Evolutionary conservation across 2,888 invertebrate genomes (phyloP).

Genomic region (Nineta flava): DNA sequence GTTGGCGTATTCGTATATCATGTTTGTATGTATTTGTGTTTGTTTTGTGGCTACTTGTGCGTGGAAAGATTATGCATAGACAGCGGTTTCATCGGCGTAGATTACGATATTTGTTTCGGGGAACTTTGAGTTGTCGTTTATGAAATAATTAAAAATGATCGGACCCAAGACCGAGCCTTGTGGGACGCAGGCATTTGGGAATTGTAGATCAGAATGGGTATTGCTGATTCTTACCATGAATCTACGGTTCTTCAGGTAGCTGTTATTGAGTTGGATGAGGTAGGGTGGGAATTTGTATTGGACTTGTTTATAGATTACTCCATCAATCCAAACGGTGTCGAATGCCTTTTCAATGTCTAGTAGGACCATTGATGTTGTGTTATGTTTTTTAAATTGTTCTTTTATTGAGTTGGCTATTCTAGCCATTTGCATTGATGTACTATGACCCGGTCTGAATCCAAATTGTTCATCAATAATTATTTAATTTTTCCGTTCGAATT

Average conservation of each 20-base stretch:
- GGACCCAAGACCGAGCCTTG: constrained; percentile 12
- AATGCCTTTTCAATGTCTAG: constrained; percentile 22
- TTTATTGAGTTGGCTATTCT: constrained; percentile 16
- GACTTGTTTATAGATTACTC: constrained; percentile 18
- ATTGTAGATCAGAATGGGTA: constrained; percentile 8
- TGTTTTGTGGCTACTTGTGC: constrained; percentile 9
- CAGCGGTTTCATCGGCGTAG: constrained; percentile 15
- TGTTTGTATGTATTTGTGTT: too few species aligned
- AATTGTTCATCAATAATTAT: constrained; percentile 14
- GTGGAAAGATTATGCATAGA: constrained; percentile 1
- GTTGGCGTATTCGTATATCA: too few species aligned
- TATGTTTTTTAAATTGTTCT: constrained; percentile 15
- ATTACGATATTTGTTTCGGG: constrained; percentile 10
- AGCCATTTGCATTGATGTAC: constrained; percentile 17
- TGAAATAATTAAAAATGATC: constrained; percentile 11
- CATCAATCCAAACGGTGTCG: constrained; percentile 19
- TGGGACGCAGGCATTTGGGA: constrained; percentile 12
- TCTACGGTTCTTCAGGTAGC: constrained; percentile 14
- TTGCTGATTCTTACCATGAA: constrained; percentile 13
- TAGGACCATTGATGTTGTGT: constrained; percentile 16
- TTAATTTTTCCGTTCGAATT: constrained; percentile 11
- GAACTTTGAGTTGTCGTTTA: constrained; percentile 12
- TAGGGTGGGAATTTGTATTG: constrained; percentile 12
- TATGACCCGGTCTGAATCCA: constrained; percentile 18
- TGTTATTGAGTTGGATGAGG: constrained; percentile 14